Base-by-base conservation (phyloP, 2,888 invertebrate genomes). In the Paralinhomoeus sp. region DNA sequence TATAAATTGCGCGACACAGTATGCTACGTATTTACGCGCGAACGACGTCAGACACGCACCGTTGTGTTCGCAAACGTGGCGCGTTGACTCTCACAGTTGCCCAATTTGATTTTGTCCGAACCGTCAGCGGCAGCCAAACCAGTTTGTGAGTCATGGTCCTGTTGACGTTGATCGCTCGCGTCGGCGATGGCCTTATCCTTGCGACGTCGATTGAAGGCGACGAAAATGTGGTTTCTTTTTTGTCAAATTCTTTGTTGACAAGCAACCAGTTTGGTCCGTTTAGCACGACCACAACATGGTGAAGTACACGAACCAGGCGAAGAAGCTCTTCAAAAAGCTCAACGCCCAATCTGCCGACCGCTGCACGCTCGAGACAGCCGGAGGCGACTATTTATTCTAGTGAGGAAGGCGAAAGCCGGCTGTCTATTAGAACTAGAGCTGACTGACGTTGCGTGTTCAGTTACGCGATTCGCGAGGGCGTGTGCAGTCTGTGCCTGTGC, bases 241-340 rank as follows among this genome's bases (percentile, higher is more conserved):
- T 7, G 1, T 3, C n/a, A 12, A 36, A 41, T 15, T 5, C n/a
- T 24, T 5, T 3, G 20, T 17, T 15, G 35, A 41, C 33, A 37
- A 3, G 49, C 21, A 7, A 3, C 3, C 3, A 22, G 3, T 37
- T 22, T 45, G 42, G 31, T 18, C 41, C 47, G 63, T 63, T 57
- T 69, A 91, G 89, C 76, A 78, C 51, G 91, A 89, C 46, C 77
- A 80, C 65, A 84, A 77, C 69, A 76, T 91, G 62, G 70, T 89
- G 67, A 93, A 97, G 64, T 97, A 91, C 67, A 93, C 93, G 67
- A 91, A 87, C 67, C 93, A 97, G 71, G 97, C 97, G 34, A 97
- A 97, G 72, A 79, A 89, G 77, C 72, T 97, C 57, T 93, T 97
- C 70, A 75, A 83, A 58, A 89, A 89, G 69, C 71, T 99, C 60